A percentile compares a stretch with the other conserved stretches of the same genome.
phyloP scores from a whole-genome alignment of 1,140 invertebrate species.

The Phortica variegata region DNA sequence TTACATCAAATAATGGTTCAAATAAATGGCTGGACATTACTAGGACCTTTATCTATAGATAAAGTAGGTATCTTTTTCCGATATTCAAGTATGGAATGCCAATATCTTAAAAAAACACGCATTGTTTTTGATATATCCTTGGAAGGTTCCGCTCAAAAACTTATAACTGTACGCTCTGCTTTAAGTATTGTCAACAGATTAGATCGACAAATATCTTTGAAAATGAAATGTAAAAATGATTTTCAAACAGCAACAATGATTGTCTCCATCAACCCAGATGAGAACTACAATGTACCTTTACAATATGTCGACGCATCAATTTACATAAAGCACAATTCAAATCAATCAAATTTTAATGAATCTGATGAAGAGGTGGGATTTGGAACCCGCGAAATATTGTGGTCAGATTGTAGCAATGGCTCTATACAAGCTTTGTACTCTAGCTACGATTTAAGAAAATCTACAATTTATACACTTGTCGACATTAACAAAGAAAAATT shows the following conservation, averaged over 20 bases:
- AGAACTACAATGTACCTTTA: conserved; percentile 49
- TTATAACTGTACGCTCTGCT: conserved; percentile 93
- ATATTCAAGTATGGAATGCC: conserved; percentile 64
- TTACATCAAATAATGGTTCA: conserved; percentile 84
- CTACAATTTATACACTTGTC: conserved; percentile 38
- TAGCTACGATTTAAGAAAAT: conserved; percentile 35
- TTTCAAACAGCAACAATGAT: conserved; percentile 20
- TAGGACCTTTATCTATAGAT: conserved; percentile 89
- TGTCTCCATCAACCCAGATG: conserved; percentile 24
- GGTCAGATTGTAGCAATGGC: conserved; percentile 32
- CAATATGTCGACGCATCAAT: conserved; percentile 45
- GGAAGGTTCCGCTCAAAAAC: conserved; percentile 89
- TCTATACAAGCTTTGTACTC: conserved; percentile 22
- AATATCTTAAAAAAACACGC: conserved; percentile 63
- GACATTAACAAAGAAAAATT: conserved; percentile 76
- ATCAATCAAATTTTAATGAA: conserved; percentile 10
- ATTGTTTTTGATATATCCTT: conserved; percentile 86
- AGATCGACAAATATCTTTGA: conserved; percentile 70
- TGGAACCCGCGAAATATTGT: conserved; percentile 33
- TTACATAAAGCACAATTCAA: conserved; percentile 32
- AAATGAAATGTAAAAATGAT: conserved; percentile 61
- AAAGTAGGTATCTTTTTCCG: conserved; percentile 93
- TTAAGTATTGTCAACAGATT: conserved; percentile 79
- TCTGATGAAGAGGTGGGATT: conserved; percentile 33
- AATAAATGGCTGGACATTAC: conserved; percentile 86